A percentile compares a stretch with the other conserved stretches of the same genome.
Conservation (phyloP, 2,113 vertebrate genomes). For the Dicaeum eximium region DNA sequence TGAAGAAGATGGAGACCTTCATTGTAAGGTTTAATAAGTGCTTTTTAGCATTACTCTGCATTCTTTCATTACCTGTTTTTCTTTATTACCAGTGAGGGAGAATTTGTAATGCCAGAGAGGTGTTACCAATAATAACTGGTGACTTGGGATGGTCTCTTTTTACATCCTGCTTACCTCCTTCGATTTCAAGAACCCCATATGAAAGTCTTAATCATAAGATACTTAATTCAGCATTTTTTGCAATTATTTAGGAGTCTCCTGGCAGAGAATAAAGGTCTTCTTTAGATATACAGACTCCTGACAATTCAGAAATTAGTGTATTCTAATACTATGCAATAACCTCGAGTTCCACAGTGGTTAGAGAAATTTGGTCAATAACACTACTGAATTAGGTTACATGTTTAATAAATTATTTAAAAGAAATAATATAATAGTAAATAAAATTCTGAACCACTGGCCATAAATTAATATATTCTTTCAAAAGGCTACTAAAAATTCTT, state of each 20-base stretch:
- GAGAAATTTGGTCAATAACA: not conserved
- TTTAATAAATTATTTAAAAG: slow-evolving; percentile 4
- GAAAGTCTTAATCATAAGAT: not conserved
- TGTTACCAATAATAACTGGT: not conserved
- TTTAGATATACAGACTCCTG: not conserved
- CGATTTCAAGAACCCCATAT: not conserved
- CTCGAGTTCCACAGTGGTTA: not conserved
- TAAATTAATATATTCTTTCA: not conserved
- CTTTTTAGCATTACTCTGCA: not conserved
- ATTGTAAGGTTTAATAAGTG: not conserved
- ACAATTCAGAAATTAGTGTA: not conserved
- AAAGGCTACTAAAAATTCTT: not conserved
- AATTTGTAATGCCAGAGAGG: not conserved
- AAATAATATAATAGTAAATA: not conserved
- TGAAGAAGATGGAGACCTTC: not conserved
- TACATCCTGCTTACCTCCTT: not conserved
- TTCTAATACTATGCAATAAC: not conserved
- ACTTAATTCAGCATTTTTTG: not conserved
- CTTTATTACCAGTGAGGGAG: not conserved
- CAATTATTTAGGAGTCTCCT: not conserved
- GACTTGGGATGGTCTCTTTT: not conserved
- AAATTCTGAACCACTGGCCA: not conserved
- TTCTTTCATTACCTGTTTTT: not conserved
- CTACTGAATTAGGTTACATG: not conserved
- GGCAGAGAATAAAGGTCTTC: not conserved